Evolutionary conservation across 30 jellyfish, hydroid and myxozoan genomes (phyloP).

Genomic region (Cassiopea andromeda): DNA sequence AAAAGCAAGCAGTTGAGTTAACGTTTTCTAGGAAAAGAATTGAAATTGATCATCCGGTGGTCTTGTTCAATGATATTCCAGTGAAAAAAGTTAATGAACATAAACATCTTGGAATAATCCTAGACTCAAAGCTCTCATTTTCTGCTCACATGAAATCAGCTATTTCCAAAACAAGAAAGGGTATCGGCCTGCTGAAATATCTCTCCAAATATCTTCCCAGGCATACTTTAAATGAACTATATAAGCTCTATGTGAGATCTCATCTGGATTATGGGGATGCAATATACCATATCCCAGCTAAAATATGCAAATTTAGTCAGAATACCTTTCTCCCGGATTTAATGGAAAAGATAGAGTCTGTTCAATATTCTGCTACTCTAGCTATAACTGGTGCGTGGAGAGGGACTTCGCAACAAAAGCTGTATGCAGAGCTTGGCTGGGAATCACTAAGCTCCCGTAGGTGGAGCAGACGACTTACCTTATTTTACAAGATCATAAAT

Average conservation of each 20-base stretch:
- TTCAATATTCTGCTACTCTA: conserved; percentile 70
- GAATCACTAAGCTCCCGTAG: conserved; percentile 56
- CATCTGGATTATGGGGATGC: conserved; percentile 75
- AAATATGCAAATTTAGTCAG: conserved; percentile 44
- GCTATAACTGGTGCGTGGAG: conserved; percentile 68
- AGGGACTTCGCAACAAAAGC: conserved; percentile 62
- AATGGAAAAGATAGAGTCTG: conserved; percentile 63
- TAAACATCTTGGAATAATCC: conserved; percentile 53
- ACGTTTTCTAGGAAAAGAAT: conserved; percentile 44
- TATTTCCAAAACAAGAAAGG: conserved; percentile 57
- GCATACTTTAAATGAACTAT: conserved; percentile 55
- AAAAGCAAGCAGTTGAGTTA: conserved; percentile 53
- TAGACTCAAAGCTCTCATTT: conserved; percentile 43
- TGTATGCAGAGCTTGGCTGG: conserved; percentile 71
- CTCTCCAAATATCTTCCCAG: conserved; percentile 82
- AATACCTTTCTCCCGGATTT: conserved; percentile 28
- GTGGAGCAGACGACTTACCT: conserved; percentile 47
- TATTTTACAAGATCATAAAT: conserved; percentile 51
- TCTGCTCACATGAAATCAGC: conserved; percentile 53
- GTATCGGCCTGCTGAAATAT: conserved; percentile 73
- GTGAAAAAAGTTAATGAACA: conserved; percentile 22
- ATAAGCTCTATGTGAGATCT: conserved; percentile 63
- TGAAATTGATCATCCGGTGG: conserved; percentile 46
- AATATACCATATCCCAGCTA: conserved; percentile 65
- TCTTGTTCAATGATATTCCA: conserved; percentile 41